phyloP scores from a whole-genome alignment of 1,140 invertebrate species.

The Penaeus japonicus region DNA sequence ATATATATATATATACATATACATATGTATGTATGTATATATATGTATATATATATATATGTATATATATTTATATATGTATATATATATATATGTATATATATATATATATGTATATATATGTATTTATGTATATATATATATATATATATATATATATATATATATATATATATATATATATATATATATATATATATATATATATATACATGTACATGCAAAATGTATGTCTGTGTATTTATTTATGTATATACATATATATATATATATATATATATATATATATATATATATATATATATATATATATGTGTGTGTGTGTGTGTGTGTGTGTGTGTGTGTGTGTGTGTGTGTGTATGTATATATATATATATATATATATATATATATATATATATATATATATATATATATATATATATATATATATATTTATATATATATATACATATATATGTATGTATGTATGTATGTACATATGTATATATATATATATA shows the following conservation, averaged over 20 bases:
- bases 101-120: background rate
- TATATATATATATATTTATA: background rate
- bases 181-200: background rate
- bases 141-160: background rate
- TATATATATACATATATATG: slow-evolving; percentile 17
- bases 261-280: background rate
- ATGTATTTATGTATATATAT: background rate
- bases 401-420: background rate
- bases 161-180: slow-evolving; percentile 20
- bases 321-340: background rate
- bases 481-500: slow-evolving; percentile 17
- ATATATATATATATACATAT: slow-evolving; percentile 13
- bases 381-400: background rate
- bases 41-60: slow-evolving; percentile 34
- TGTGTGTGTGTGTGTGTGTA: background rate
- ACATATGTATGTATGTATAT: slow-evolving; percentile 20
- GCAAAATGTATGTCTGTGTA: background rate
- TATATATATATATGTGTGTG: slow-evolving; percentile 10
- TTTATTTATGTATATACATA: background rate
- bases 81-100: background rate
- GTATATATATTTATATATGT: slow-evolving; percentile 19
- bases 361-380: background rate
- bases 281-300: background rate
- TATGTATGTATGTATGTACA: slow-evolving; percentile 7
- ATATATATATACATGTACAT: background rate